Base-by-base conservation (phyloP, 2,113 vertebrate species). In the Noctilio leporinus region DNA sequence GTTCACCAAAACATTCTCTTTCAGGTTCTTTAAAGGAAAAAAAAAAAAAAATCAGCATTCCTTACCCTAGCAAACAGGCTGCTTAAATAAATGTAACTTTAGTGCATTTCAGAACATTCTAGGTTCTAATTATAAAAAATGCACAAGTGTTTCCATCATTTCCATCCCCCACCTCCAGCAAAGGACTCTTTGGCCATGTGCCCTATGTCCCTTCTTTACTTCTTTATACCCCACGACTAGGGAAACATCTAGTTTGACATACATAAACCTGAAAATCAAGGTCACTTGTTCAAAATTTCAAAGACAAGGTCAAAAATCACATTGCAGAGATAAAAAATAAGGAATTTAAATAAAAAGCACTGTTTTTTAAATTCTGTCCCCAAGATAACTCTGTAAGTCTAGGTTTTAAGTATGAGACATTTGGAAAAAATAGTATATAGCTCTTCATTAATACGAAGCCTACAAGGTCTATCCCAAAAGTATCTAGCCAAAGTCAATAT, bases 1-100 rank as follows among this genome's bases (percentile, higher is more conserved):
- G 97, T 96, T 98, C 96, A 97, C 93, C 80, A 95, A 98, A 98
- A 98, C 97, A 98, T 88, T 97, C 97, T 95, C 92, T 53, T 91
- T 26, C 57, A 96, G 96, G 89, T 97, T 96, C 93, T 97, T 93
- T 95, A 78, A 84, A 94, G n/a, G n/a, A n/a, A n/a, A 38, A 33
- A 33, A 47, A 17, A 33, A 49, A 76, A 49, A 76, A 96, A 96
- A 96, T 5, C 84, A 81, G 45, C 55, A 81, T 55, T 81, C 89
- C 64, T 92, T 92, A 40, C 59, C 65, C 91, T 51, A 95, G 53
- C 47, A 93, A 67, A 73, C 17, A 55, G 77, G 12, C 76, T 96
- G 86, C 95, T 86, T 94, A 75, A 90, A 85, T 70, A 91, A 69
- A 87, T 38, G 81, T 94, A 94, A 95, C 89, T 89, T 86, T 86